Evolutionary conservation across 2,113 vertebrate species (phyloP).

Genomic region (Ctenomys sociabilis): DNA sequence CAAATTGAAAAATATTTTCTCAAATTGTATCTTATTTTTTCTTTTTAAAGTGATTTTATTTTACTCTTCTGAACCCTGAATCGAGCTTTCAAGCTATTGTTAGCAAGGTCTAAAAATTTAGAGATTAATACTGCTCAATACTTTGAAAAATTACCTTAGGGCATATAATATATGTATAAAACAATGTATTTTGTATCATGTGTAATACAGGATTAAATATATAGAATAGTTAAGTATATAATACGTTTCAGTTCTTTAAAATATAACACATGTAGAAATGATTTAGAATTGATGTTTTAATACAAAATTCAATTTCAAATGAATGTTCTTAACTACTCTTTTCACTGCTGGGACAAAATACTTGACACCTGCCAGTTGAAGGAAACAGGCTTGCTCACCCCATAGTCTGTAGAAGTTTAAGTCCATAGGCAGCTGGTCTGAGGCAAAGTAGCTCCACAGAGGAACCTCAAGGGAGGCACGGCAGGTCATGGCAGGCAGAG

Average conservation of each 20-base stretch:
- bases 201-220: not conserved
- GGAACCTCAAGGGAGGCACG: not conserved
- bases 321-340: not conserved
- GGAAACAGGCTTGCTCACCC: not conserved
- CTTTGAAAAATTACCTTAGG: not conserved
- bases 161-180: not conserved
- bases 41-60: not conserved
- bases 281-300: not conserved
- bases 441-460: not conserved
- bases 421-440: not conserved
- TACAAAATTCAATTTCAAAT: slow-evolving; percentile 42
- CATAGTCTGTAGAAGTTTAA: not conserved
- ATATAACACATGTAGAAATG: not conserved
- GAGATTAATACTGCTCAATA: not conserved
- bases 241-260: not conserved
- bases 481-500: not conserved
- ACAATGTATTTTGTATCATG: not conserved
- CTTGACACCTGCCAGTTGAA: not conserved
- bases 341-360: not conserved
- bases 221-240: not conserved
- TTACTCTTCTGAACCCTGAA: not conserved
- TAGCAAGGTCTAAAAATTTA: not conserved
- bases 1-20: slow-evolving; percentile 28
- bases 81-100: not conserved
- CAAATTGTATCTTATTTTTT: not conserved